phyloP scores from a whole-genome alignment of 2,113 vertebrate genomes.

The Neofelis nebulosa region DNA sequence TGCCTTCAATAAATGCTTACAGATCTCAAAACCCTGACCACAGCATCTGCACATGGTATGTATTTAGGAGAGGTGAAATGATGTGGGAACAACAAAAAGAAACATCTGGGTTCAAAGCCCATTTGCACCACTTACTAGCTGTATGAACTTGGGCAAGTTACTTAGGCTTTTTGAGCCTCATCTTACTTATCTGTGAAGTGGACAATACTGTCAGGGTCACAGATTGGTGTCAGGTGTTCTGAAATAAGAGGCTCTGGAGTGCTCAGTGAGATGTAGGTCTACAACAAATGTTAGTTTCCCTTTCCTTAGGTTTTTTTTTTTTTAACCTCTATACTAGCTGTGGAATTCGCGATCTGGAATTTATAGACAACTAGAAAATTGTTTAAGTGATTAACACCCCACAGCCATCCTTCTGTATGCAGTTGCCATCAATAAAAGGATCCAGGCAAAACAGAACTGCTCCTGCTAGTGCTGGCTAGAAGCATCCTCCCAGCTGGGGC shows the following conservation, averaged over 20 bases:
- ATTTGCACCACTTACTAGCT: neutral
- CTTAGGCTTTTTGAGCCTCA: neutral
- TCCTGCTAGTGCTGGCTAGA: neutral
- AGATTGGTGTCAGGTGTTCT: neutral
- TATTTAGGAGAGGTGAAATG: neutral
- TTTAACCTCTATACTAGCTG: neutral
- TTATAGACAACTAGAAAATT: neutral
- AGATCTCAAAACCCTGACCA: neutral
- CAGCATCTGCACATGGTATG: neutral
- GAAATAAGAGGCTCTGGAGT: neutral
- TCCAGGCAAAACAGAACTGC: neutral
- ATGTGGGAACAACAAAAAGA: neutral
- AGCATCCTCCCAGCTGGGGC: neutral
- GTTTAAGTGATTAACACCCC: neutral
- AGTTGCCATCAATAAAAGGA: neutral
- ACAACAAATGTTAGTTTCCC: neutral
- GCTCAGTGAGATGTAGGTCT: neutral
- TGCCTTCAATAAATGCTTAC: neutral
- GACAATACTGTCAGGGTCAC: neutral
- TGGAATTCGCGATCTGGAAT: neutral
- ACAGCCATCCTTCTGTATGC: neutral
- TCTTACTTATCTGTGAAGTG: neutral
- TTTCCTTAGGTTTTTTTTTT: neutral
- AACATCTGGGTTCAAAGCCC: neutral
- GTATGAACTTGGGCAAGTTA: neutral